Base-by-base conservation (phyloP, 2,797 vertebrate species). In the Syngnathus rostellatus region DNA sequence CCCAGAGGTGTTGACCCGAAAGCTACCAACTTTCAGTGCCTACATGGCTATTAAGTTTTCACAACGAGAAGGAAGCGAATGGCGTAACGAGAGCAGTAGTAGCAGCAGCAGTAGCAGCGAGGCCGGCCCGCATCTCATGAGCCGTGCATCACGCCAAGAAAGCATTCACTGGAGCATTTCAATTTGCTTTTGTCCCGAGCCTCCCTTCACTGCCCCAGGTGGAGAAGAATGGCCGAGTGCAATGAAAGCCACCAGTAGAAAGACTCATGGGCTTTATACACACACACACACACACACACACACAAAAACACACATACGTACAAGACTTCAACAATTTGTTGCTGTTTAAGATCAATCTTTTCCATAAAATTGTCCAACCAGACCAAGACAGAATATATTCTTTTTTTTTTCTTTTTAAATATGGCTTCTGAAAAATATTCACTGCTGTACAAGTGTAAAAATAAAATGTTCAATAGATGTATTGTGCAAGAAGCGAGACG, bases 81-180 rank as follows among this genome's bases (percentile, higher is more conserved):
- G 60, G 60, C 21, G 41, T 25, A 62, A 62, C 41, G 41, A 45
- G 40, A 25, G 60, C 55, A 58, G 55, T 64, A 70, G 79, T 68
- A 73, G 72, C 75, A 77, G 79, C 71, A 16, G 81, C 70, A 79
- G 31, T 31, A 31, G 76, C 74, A 76, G 80, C 72, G 68, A 78
- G 73, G 82, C 80, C 68, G 63, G 70, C 75, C 83, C 80, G 78
- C 84, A 83, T 89, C 88, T 87, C 82, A 86, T 82, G 82, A 86
- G 86, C 84, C 76, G 84, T 87, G 87, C 84, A 87, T 88, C 87
- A 88, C 74, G 82, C 87, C 83, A 83, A 87, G 86, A 91, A 91
- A 90, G 86, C 81, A 84, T 80, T 88, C 85, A 89, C 79, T 90
- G 89, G 80, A 90, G 83, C 87, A 90, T 92, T 91, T 89, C 89